Conservation (phyloP, 1,140 invertebrate species). For the Papilio dardanus region DNA sequence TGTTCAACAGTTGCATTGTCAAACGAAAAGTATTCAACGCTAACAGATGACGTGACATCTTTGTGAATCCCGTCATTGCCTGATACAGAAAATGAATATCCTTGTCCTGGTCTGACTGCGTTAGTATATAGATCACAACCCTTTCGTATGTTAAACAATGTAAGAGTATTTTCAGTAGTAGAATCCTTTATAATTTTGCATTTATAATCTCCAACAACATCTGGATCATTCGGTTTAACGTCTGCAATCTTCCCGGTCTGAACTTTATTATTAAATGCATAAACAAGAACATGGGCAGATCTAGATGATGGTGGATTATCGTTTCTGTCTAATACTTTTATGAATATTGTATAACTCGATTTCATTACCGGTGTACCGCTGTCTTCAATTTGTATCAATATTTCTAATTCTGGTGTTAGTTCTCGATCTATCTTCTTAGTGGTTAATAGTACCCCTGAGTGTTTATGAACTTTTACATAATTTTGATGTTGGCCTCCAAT, state of each 20-base stretch:
- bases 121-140: slow-evolving; percentile 91
- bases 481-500: slow-evolving; percentile 90
- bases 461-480: slow-evolving; percentile 89
- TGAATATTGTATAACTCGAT: slow-evolving; percentile 89
- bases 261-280: slow-evolving; percentile 88
- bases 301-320: slow-evolving; percentile 94
- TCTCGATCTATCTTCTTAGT: slow-evolving; percentile 92
- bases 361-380: slow-evolving; percentile 92
- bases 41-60: slow-evolving; percentile 92
- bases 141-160: slow-evolving; percentile 87
- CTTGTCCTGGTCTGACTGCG: slow-evolving; percentile 86
- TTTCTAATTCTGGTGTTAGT: slow-evolving; percentile 87
- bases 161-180: slow-evolving; percentile 75
- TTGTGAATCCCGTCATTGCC: slow-evolving; percentile 95
- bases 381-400: slow-evolving; percentile 94
- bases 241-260: slow-evolving; percentile 93
- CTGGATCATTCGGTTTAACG: slow-evolving; percentile 95
- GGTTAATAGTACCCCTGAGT: slow-evolving; percentile 91
- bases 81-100: slow-evolving; percentile 89
- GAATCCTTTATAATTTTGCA: slow-evolving; percentile 89
- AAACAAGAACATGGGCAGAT: slow-evolving; percentile 91
- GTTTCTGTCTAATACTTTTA: slow-evolving; percentile 94
- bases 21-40: slow-evolving; percentile 91
- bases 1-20: slow-evolving; percentile 92
- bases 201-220: slow-evolving; percentile 93